Conservation (phyloP, 2,113 vertebrate genomes). For the Neotoma lepida region DNA sequence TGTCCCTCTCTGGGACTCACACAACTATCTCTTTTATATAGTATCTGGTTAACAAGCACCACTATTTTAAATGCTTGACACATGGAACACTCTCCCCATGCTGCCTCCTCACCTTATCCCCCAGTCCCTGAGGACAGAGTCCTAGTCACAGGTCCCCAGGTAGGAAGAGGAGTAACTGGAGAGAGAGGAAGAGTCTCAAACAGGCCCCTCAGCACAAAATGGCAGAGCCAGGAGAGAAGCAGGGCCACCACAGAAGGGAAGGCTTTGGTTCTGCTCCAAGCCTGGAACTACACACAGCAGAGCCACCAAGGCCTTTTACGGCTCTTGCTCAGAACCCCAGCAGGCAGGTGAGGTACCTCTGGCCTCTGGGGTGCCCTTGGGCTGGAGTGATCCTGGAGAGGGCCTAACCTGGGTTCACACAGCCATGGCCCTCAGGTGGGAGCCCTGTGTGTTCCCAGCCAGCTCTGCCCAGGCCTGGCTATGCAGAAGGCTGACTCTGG, state of each 20-base stretch:
- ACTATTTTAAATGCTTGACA: not conserved
- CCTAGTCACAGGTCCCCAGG: rapidly evolving
- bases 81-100: not conserved
- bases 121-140: too few relatives aligned
- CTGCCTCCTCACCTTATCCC: too few relatives aligned
- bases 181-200: too few relatives aligned
- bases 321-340: not conserved
- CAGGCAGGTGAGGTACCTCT: not conserved
- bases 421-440: rapidly evolving
- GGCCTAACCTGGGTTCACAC: not conserved
- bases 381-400: not conserved
- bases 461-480: not conserved
- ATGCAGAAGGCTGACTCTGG: rapidly evolving
- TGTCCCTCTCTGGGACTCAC: not conserved
- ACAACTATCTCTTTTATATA: not conserved
- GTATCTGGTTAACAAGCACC: not conserved
- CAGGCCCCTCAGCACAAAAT: not conserved
- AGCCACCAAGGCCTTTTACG: too few relatives aligned
- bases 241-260: too few relatives aligned
- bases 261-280: not conserved
- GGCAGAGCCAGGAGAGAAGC: not conserved
- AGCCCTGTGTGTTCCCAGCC: not conserved
- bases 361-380: not conserved
- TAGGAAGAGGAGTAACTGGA: not conserved
- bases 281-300: too few relatives aligned